Evolutionary conservation across 2,113 vertebrate species (phyloP).

Genomic region (Platycercus adscitus): DNA sequence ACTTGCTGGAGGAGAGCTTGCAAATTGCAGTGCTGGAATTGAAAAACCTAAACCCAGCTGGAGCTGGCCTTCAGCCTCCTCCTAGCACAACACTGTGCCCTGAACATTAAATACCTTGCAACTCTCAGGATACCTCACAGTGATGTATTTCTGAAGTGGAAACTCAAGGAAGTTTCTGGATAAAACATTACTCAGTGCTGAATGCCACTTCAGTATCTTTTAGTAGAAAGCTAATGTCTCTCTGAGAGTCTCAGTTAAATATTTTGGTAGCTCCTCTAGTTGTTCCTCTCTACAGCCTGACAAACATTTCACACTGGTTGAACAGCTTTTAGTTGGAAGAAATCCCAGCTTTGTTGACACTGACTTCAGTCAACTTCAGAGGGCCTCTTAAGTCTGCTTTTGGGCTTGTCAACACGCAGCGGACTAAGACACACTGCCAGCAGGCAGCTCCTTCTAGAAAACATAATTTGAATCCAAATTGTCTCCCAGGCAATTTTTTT

Average conservation of each 20-base stretch:
- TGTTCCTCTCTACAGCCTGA: conserved; percentile 24
- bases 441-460: conserved; percentile 49
- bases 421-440: conserved; percentile 45
- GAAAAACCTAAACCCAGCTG: neutral
- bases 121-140: neutral
- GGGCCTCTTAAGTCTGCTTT: conserved; percentile 40
- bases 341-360: conserved; percentile 62
- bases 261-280: conserved; percentile 43
- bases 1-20: neutral
- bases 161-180: neutral
- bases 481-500: neutral
- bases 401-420: conserved; percentile 40
- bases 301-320: conserved; percentile 40
- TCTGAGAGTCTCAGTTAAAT: neutral
- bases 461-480: conserved; percentile 15
- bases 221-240: neutral
- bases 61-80: neutral
- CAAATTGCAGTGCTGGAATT: neutral
- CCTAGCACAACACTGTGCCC: neutral
- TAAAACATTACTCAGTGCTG: neutral
- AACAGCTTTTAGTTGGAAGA: conserved; percentile 49
- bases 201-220: neutral
- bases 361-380: conserved; percentile 62
- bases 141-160: neutral
- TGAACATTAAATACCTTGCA: neutral